Evolutionary conservation across 2,888 invertebrate species (phyloP).

Genomic region (Tetropium fuscum): DNA sequence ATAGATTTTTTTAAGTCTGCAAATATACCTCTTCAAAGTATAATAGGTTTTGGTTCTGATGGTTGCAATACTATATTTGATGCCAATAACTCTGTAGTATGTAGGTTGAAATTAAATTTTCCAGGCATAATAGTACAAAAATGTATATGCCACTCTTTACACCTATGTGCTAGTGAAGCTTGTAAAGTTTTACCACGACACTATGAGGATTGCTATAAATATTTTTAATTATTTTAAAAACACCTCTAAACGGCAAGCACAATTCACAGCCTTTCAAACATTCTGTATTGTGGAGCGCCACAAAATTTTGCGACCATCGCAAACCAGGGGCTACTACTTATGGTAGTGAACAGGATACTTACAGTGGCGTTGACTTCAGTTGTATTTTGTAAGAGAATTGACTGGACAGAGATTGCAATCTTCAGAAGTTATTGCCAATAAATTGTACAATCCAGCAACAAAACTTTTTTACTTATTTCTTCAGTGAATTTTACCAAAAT

Average conservation of each 20-base stretch:
- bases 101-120: constrained; percentile 27
- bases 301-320: constrained; percentile 30
- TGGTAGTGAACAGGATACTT: neutral
- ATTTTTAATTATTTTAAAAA: constrained; percentile 49
- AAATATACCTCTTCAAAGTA: constrained; percentile 30
- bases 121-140: constrained; percentile 34
- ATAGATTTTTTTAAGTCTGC: constrained; percentile 20
- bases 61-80: constrained; percentile 39
- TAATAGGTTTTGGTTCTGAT: constrained; percentile 39
- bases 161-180: constrained; percentile 25
- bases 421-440: neutral
- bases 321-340: constrained; percentile 29
- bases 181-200: constrained; percentile 53
- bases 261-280: constrained; percentile 22
- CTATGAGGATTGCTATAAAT: constrained; percentile 51
- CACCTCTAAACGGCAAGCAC: constrained; percentile 30
- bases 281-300: constrained; percentile 32
- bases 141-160: constrained; percentile 31
- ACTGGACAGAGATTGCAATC: constrained; percentile 4
- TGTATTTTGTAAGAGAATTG: constrained; percentile 16
- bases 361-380: constrained; percentile 14
- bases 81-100: constrained; percentile 30
- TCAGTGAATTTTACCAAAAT: constrained; percentile 22
- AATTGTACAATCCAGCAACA: neutral
- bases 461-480: constrained; percentile 1